A percentile compares a stretch with the other conserved stretches of the same genome.
These are phyloP conservation scores for Drosophila hamatofila DNA, from an alignment of 2,888 invertebrate genomes.

Conservation along the genomic window DNA sequence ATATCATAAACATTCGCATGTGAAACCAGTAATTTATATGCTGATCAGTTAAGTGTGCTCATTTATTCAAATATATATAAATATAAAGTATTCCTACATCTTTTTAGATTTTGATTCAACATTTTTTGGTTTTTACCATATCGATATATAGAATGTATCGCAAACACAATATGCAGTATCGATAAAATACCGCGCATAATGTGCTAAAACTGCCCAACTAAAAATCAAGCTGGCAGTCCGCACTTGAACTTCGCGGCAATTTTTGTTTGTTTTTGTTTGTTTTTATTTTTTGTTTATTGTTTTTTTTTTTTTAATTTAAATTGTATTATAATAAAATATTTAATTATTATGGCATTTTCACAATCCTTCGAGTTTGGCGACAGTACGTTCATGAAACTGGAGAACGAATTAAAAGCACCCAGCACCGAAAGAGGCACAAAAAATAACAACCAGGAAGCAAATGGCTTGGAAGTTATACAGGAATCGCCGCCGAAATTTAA, in stretches of 20 bases:
- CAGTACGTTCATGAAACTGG: conserved; percentile 82
- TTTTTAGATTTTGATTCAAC: too few species aligned
- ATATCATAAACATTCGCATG: background rate
- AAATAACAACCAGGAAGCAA: conserved; percentile 22
- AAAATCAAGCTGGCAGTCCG: conserved; percentile 31
- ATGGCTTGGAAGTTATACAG: conserved; percentile 70
- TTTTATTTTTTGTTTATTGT: conserved; percentile 26
- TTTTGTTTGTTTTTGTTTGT: conserved; percentile 15
- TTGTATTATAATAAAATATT: conserved; percentile 17
- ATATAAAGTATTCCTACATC: too few species aligned
- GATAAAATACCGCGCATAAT: background rate
- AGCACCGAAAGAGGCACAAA: conserved; percentile 26
- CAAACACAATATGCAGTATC: background rate
- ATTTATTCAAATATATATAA: background rate
- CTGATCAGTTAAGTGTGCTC: background rate
- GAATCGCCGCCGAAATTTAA: conserved; percentile 78
- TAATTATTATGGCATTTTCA: conserved; percentile 80
- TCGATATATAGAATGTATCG: background rate
- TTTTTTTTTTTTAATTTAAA: conserved; percentile 23
- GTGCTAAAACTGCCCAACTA: conserved; percentile 3
- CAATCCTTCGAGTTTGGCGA: conserved; percentile 83
- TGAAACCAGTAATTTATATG: background rate
- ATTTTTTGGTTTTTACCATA: background rate
- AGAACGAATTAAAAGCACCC: conserved; percentile 68
- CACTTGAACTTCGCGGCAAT: conserved; percentile 24